Base-by-base conservation (phyloP, 2,888 invertebrate species). In the Siphonodentalium dalli region DNA sequence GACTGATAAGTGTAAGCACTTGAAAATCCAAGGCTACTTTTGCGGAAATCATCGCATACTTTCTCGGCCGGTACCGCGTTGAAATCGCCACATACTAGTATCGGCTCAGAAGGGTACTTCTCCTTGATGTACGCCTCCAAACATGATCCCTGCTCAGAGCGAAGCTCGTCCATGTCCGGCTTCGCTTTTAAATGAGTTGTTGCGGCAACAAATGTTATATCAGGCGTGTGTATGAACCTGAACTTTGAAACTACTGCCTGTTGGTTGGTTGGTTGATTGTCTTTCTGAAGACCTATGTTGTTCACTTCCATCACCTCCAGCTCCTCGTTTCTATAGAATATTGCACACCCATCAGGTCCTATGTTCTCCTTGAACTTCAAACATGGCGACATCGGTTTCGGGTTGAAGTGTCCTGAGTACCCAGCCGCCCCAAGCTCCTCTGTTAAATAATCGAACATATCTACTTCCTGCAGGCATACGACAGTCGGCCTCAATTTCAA, bases 341-440 rank as follows among this genome's bases (percentile, higher is more conserved):
- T 84, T 26, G 90, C 90, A 79, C 90, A 90, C 8, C 90, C 90
- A 79, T 90, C 90, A 0, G 90, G 89, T 0, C 90, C 90, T 69
- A 87, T 88, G 72, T 89, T 89, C 61, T 87, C 87, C 57, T 86
- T 84, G 38, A 88, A 85, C 69, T 90, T 89, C 38, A 89, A 82
- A 78, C 90, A 90, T 0, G 90, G 90, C 0, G 90, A 90, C 70
- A 89, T 88, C 0, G 90, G 90, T 79, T 90, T 90, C 88, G 0
- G 89, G 70, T 87, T 87, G 79, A 90, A 90, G 65, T 87, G 83
- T 4, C 90, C 90, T 0, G 82, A 79, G 71, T 88, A 90, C 21
- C 89, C 88, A 75, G 88, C 86, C 0, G 86, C 84, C 8, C 84
- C 84, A 61, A 90, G 78, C 34, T 87, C 83, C 52, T 85, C 85